Conservation (phyloP, 2,888 invertebrate genomes). For the Apotomis betuletana region DNA sequence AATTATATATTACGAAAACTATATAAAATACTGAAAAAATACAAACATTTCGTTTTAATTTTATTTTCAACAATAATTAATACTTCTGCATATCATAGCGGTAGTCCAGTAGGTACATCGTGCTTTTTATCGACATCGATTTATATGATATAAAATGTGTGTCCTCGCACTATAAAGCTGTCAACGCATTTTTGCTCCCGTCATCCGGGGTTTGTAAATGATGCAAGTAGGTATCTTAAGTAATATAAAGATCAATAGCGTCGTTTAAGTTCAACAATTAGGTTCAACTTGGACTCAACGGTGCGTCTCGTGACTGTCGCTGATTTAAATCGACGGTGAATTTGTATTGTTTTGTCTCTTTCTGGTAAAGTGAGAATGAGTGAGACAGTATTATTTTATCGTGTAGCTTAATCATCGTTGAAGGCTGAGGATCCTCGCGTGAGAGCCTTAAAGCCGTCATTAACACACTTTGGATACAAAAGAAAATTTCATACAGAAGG, state of each 20-base stretch:
- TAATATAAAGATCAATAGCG: neutral
- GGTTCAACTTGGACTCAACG: constrained; percentile 35
- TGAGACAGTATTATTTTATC: constrained; percentile 27
- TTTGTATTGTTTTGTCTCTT: constrained; percentile 16
- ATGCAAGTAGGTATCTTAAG: neutral
- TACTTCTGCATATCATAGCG: too few relatives aligned
- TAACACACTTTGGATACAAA: constrained; percentile 65
- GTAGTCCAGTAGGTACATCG: too few relatives aligned
- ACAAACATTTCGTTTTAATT: too few relatives aligned
- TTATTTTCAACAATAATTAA: too few relatives aligned
- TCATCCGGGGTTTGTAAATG: too few relatives aligned
- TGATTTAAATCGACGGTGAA: constrained; percentile 11
- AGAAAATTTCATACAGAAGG: constrained; percentile 61
- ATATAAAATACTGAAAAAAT: too few relatives aligned
- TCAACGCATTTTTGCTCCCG: too few relatives aligned
- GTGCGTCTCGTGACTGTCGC: constrained; percentile 38
- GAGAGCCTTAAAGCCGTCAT: constrained; percentile 66
- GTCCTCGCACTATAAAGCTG: too few relatives aligned
- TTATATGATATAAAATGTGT: too few relatives aligned
- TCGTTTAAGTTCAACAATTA: constrained; percentile 40
- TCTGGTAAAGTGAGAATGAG: constrained; percentile 5
- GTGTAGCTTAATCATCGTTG: constrained; percentile 30
- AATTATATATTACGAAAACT: too few relatives aligned
- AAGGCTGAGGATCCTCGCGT: constrained; percentile 50
- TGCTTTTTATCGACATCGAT: too few relatives aligned